Evolutionary conservation across 1,140 invertebrate genomes (phyloP).

Genomic region (Listronotus bonariensis): DNA sequence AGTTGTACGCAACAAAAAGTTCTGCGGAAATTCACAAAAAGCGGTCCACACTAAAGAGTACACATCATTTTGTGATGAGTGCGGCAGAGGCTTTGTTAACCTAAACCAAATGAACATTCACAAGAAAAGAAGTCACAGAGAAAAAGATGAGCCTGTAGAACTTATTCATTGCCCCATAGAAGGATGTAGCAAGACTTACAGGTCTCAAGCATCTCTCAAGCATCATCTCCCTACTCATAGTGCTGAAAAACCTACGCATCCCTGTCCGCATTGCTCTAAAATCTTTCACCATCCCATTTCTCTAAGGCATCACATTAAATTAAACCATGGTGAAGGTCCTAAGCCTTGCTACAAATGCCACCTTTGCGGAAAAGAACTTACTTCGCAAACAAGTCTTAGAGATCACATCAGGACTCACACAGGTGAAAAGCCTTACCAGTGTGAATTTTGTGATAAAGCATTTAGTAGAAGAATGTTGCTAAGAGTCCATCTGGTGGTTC

Average conservation of each 20-base stretch:
- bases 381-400: conserved; percentile 20
- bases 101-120: conserved; percentile 21
- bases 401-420: conserved; percentile 69
- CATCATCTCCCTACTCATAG: conserved; percentile 25
- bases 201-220: conserved; percentile 12
- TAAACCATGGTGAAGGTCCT: conserved; percentile 36
- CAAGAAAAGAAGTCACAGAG: conserved; percentile 11
- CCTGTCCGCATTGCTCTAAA: conserved; percentile 66
- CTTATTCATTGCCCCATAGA: conserved; percentile 22
- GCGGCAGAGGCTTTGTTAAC: conserved; percentile 42
- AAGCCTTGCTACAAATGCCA: conserved; percentile 23
- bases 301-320: conserved; percentile 44
- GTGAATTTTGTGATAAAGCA: conserved; percentile 65
- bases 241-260: conserved; percentile 2
- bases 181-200: conserved; percentile 26
- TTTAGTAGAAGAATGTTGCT: conserved; percentile 59
- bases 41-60: conserved; percentile 61
- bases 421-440: too few relatives aligned
- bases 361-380: conserved; percentile 36
- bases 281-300: conserved; percentile 52
- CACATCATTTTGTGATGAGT: conserved; percentile 41
- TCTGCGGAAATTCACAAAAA: conserved; percentile 67
- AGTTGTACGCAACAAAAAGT: conserved; percentile 69
- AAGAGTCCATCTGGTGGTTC: conserved; percentile 62
- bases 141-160: too few relatives aligned